Conservation (phyloP, 2,888 invertebrate species). For the Euclidia mi region DNA sequence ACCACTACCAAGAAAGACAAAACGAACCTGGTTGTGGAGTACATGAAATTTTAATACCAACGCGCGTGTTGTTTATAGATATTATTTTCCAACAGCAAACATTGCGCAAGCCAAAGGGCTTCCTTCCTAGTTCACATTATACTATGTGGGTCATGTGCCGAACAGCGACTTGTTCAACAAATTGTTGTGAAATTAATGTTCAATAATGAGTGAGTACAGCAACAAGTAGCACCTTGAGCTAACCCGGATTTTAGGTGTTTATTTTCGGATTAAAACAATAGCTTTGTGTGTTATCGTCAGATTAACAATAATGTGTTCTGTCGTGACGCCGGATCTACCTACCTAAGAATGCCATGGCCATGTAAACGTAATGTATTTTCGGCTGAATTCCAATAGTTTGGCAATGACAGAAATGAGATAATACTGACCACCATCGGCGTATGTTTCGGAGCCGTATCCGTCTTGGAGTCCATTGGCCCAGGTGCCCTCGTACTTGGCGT, state of each 20-base stretch:
- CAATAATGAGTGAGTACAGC: constrained; percentile 31
- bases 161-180: constrained; percentile 41
- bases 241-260: constrained; percentile 51
- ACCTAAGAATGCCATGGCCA: constrained; percentile 76
- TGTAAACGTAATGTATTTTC: constrained; percentile 79
- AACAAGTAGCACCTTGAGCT: constrained; percentile 23
- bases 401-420: constrained; percentile 71
- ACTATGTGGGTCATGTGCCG: constrained; percentile 76
- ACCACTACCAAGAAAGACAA: no score
- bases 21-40: neutral
- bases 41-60: constrained; percentile 35
- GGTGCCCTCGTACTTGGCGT: constrained; percentile 99
- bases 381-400: constrained; percentile 77
- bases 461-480: constrained; percentile 99
- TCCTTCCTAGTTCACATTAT: constrained; percentile 72
- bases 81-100: constrained; percentile 67
- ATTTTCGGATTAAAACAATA: constrained; percentile 52
- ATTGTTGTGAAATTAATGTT: constrained; percentile 48
- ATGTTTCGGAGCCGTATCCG: constrained; percentile 99
- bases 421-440: constrained; percentile 99
- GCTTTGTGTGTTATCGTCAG: constrained; percentile 49
- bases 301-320: constrained; percentile 68
- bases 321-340: constrained; percentile 56
- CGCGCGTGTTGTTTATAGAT: constrained; percentile 48
- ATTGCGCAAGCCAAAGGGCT: constrained; percentile 68